Conservation (phyloP, 2,888 invertebrate genomes). For the Mylabris sibirica region DNA sequence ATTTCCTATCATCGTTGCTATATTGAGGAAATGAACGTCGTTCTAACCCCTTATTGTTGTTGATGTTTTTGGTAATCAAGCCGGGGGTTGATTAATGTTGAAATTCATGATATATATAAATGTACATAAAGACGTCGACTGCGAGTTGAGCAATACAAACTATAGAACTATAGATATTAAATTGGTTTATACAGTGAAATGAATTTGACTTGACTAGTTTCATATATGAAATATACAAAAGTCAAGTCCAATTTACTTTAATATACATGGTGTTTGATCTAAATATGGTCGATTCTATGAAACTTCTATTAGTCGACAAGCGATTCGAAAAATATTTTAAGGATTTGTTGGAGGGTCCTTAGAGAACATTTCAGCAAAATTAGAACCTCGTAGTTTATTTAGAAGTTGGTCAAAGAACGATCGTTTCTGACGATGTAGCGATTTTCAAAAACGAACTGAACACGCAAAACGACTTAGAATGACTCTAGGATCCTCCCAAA, state of each 20-base stretch:
- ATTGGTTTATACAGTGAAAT: background rate
- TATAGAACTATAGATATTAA: background rate
- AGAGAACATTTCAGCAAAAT: too few relatives aligned
- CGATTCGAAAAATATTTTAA: too few relatives aligned
- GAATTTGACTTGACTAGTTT: background rate
- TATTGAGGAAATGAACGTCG: constrained; percentile 4
- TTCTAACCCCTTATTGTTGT: background rate
- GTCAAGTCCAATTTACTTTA: background rate
- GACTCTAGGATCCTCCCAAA: too few relatives aligned
- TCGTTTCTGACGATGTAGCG: too few relatives aligned
- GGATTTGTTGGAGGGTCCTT: too few relatives aligned
- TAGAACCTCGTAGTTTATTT: too few relatives aligned
- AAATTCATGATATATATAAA: background rate
- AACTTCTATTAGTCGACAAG: too few relatives aligned
- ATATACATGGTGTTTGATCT: too few relatives aligned
- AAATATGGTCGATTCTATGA: too few relatives aligned
- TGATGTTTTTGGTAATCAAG: background rate
- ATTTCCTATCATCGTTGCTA: background rate
- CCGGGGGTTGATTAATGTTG: constrained; percentile 15
- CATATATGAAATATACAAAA: background rate
- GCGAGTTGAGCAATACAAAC: background rate
- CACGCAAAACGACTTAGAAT: too few relatives aligned
- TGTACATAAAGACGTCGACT: background rate
- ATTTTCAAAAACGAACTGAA: too few relatives aligned
- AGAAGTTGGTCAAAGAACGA: too few relatives aligned